Percentiles rank a stretch among this genome's conserved stretches.
phyloP scores from a whole-genome alignment of 2,797 vertebrate species.

The Chloroceryle amazona region DNA sequence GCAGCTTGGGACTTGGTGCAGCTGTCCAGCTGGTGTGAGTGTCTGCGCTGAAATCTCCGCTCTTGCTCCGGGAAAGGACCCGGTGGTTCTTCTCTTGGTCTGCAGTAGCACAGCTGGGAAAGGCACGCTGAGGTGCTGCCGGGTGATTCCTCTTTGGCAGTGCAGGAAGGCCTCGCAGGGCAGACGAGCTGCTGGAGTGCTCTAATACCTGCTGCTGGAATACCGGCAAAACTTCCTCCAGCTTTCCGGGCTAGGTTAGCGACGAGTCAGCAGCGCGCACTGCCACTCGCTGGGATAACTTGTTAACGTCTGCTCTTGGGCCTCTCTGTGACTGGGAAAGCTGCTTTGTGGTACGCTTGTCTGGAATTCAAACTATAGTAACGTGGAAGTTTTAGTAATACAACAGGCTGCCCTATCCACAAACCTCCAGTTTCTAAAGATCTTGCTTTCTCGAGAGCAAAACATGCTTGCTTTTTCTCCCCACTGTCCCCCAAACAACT shows the following conservation, averaged over 20 bases:
- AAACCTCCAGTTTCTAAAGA: not conserved
- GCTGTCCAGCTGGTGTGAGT: not conserved
- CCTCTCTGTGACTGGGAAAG: not conserved
- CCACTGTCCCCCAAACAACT: not conserved
- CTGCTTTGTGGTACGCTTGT: not conserved
- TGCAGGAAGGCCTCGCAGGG: not conserved
- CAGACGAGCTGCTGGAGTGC: not conserved
- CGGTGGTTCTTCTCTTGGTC: rapidly evolving
- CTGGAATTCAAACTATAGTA: not conserved
- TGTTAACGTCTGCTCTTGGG: not conserved
- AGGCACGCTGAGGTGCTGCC: rapidly evolving
- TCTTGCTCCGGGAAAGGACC: not conserved
- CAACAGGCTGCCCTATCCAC: not conserved
- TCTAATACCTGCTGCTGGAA: not conserved
- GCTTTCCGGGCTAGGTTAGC: rapidly evolving
- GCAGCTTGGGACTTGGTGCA: rapidly evolving
- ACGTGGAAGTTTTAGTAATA: not conserved
- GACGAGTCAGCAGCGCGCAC: not conserved
- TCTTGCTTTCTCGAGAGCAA: not conserved
- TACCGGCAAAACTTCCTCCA: not conserved
- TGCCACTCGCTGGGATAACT: rapidly evolving
- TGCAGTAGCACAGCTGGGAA: not conserved
- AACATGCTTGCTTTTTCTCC: not conserved
- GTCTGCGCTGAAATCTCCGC: not conserved
- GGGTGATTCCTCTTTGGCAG: not conserved